Conservation (phyloP, 2,888 invertebrate genomes). For the Oithona nana region DNA sequence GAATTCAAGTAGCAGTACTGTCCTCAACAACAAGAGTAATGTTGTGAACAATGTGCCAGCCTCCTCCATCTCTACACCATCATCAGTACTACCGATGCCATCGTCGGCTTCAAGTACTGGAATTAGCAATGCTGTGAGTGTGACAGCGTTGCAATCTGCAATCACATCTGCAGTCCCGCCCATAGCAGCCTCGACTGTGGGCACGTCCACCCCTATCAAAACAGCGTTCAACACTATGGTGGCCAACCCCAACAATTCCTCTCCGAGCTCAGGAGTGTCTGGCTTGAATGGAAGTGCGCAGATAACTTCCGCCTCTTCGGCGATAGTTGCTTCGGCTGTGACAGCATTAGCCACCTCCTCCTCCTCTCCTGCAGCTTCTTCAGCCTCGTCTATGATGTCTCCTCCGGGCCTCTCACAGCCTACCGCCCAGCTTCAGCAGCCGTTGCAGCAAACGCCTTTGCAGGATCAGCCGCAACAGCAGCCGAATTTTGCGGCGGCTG, state of each 20-base stretch:
- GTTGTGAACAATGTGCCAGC: background rate
- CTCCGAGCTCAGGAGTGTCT: slow-evolving; percentile 27
- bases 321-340: slow-evolving; percentile 25
- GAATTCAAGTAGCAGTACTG: background rate
- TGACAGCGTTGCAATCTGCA: too few species aligned
- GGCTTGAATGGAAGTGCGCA: slow-evolving; percentile 8
- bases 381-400: background rate
- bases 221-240: slow-evolving; percentile 3
- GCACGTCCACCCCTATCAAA: background rate
- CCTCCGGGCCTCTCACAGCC: background rate
- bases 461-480: background rate
- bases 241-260: slow-evolving; percentile 18
- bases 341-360: slow-evolving; percentile 25
- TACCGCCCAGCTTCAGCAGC: background rate
- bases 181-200: background rate
- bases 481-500: slow-evolving; percentile 9
- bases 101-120: too few species aligned
- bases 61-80: too few species aligned
- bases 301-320: background rate
- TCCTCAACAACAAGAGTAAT: background rate
- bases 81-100: too few species aligned
- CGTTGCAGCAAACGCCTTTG: background rate
- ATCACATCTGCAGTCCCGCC: background rate
- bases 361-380: slow-evolving; percentile 20
- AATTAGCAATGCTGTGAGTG: too few species aligned